Conservation (phyloP, 2,113 vertebrate genomes). For the Phyllostomus hastatus region DNA sequence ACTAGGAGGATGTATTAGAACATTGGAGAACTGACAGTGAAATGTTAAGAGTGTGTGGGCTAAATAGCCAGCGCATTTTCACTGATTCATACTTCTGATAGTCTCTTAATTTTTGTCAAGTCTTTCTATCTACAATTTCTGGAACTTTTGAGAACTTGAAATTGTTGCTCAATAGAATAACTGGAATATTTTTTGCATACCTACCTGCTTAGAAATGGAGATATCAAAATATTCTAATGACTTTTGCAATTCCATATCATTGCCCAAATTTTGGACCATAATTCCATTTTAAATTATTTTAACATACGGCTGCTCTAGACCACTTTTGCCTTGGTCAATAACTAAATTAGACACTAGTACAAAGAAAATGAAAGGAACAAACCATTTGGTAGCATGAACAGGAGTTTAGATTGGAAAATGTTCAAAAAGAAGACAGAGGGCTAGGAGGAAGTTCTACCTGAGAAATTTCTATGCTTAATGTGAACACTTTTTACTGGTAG, state of each 20-base stretch:
- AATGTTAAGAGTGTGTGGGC: background rate
- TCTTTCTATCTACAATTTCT: background rate
- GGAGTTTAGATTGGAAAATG: background rate
- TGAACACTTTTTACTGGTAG: background rate
- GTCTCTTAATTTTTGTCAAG: background rate
- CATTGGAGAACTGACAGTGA: background rate
- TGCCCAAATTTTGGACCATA: background rate
- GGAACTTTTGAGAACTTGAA: constrained; percentile 23
- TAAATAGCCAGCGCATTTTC: background rate
- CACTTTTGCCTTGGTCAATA: background rate
- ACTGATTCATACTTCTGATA: background rate
- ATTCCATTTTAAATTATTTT: constrained; percentile 5
- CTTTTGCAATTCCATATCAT: background rate
- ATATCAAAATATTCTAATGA: background rate
- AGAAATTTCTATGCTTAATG: constrained; percentile 16
- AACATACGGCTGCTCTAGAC: background rate
- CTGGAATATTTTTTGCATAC: background rate
- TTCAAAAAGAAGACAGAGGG: background rate
- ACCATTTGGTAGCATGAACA: background rate
- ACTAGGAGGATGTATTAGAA: background rate
- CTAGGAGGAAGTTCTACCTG: background rate
- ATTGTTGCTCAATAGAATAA: background rate
- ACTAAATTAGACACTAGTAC: background rate
- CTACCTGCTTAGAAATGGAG: background rate
- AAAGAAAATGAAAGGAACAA: constrained; percentile 28